Evolutionary conservation across 2,888 invertebrate species (phyloP).

Genomic region (Hydraecia micacea): DNA sequence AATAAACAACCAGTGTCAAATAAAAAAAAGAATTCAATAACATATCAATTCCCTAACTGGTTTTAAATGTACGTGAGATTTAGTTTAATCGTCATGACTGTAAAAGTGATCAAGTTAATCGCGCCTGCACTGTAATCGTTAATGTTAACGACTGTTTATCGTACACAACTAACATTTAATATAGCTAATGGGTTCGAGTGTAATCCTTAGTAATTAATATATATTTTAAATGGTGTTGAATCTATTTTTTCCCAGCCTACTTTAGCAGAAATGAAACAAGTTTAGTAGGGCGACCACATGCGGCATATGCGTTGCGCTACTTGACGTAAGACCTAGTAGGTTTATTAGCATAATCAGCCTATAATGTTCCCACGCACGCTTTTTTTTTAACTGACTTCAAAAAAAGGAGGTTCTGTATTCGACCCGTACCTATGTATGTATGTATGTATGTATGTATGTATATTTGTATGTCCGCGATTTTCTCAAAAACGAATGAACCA

Average conservation of each 20-base stretch:
- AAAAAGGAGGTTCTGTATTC: too few relatives aligned
- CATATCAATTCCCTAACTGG: conserved; percentile 18
- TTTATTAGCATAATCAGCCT: background rate
- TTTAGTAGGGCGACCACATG: background rate
- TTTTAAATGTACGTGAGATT: conserved; percentile 38
- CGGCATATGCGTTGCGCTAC: background rate
- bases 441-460: too few relatives aligned
- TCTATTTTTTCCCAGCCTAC: conserved; percentile 26
- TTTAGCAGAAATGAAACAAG: background rate
- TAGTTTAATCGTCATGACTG: conserved; percentile 24
- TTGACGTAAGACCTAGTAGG: background rate
- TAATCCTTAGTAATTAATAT: conserved; percentile 38
- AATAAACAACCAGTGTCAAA: background rate
- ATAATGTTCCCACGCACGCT: too few relatives aligned
- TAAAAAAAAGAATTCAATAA: background rate
- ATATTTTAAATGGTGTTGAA: conserved; percentile 21
- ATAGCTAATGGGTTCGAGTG: conserved; percentile 46
- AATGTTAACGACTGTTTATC: conserved; percentile 50
- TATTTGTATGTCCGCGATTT: too few relatives aligned
- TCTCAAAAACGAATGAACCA: too few relatives aligned
- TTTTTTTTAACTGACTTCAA: too few relatives aligned
- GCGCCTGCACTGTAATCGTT: conserved; percentile 47
- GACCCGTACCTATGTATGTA: too few relatives aligned
- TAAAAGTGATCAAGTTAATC: conserved; percentile 45
- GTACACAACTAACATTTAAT: conserved; percentile 46